Evolutionary conservation across 1,140 invertebrate genomes (phyloP), one percentile per base, ranked within the genome.

Genomic region (Drosophila grimshawi): DNA sequence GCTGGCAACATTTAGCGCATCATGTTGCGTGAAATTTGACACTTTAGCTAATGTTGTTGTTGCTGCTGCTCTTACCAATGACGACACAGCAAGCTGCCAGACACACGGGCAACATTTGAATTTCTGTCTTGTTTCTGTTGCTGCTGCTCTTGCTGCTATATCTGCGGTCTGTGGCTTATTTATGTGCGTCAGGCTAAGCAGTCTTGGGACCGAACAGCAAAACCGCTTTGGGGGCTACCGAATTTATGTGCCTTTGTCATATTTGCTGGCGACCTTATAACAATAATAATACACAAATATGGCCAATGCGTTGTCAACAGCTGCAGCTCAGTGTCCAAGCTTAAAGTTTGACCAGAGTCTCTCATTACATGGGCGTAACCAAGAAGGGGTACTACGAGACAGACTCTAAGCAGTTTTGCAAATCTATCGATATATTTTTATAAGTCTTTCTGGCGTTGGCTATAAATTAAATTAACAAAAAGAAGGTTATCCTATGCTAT

Each of bases 1-100:
- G 74, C 69, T 88, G 85, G 85, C 80, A 82, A 70, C 85, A 89
- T 85, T 89, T 89, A 89, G 85, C 85, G 80, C 80, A 81, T 83
- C 85, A 89, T 89, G 85, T 89, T 89, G 85, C 85, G 85, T 89
- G 85, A 89, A 89, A 89, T 89, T 89, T 89, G 85, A 89, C 85
- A 89, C 85, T 89, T 89, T 89, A 69, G 48, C 56, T 55, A 53
- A 10, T 29, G 55, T 19, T 64, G 52, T 43, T 51, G 30, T 8
- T 49, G 55, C 43, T 68, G 53, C 35, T 51, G n/a, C 52, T 49
- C 60, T 29, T 19, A 48, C 59, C 66, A 71, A 88, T 86, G 82
- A 86, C 82, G 83, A 86, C 82, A 86, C 81, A 83, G 80, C 59
- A 68, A 68, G 29, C 51, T 67, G 57, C 68, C 83, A 86, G 83